Evolutionary conservation across 2,113 vertebrate species (phyloP), one percentile per base, ranked within the genome.

Genomic region (Perca flavescens): DNA sequence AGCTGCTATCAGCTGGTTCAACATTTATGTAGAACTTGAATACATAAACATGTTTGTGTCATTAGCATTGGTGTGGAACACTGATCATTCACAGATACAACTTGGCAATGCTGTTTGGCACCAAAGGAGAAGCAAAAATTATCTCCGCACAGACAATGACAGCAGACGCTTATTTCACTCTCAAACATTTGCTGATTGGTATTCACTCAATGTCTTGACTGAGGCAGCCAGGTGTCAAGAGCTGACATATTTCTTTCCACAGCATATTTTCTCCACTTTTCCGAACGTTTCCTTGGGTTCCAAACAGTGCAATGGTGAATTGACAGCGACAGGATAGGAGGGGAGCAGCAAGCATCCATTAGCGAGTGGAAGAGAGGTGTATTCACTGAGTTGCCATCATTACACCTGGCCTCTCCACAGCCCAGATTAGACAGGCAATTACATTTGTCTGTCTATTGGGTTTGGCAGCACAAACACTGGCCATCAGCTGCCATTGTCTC

Each of bases 401-500:
- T 92, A 91, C 76, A 87, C 86, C 89, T 88, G 81, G 88, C 82
- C 83, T 88, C 78, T 88, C 83, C 69, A 62, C 83, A 43, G 69
- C 81, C 31, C 57, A 86, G 85, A 89, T 89, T 88, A 89, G 76
- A 58, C 82, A 84, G 86, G 71, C 87, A 89, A 89, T 92, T 90
- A 93, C 86, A 81, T 78, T 16, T 79, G 77, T 84, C 83, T 77
- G 86, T 82, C 73, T 78, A 64, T 87, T 85, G 86, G 57, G 61
- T 85, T 89, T 89, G 89, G 86, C 86, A 87, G 65, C 77, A 62
- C 69, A 73, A 81, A 83, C 50, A 62, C 75, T 28, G 62, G 74
- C 72, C 47, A 90, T 92, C 84, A 80, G 86, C 91, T 90, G 88
- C 90, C 78, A 79, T 88, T 80, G 87, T 91, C 81, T 89, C 74